Base-by-base conservation (phyloP, 2,888 invertebrate species). In the Tromatobia lineatoria region DNA sequence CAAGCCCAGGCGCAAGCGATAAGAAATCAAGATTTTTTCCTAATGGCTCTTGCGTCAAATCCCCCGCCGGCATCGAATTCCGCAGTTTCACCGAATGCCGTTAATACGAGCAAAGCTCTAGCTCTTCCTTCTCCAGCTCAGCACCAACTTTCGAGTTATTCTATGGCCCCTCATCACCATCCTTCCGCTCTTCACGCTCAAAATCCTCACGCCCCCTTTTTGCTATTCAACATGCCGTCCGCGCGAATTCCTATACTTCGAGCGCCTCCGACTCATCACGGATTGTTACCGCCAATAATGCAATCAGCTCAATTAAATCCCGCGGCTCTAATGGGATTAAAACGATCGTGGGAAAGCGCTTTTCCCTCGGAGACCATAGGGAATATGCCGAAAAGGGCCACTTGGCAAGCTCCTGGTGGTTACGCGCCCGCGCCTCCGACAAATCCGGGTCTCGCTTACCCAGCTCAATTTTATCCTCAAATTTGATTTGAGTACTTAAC, bases 301-400 rank as follows among this genome's bases (percentile, higher is more conserved):
- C 91, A 90, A 73, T 87, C 93, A 47, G 88, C 89, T 3, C 90
- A 91, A 15, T 83, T 94, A 11, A 92, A 93, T 87, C 93, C 92
- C 91, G 89, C 92, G 92, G 88, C 95, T 94, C 59, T 94, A 11
- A 91, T 94, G 85, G 93, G 94, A 2, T 95, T 96, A 84, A 97
- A 97, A 92, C 94, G 97, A 2, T 95, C 95, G 0, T 97, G 97
- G 94, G 97, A 97, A 57, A 95, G 95, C 89, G 97, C 97, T 0
- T 97, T 97, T 89, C 95, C 96, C 0, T 95, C 95, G 13, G 94
- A 94, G 66, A 79, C 88, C n/a, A 85, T 90, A 61, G 86, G 86
- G 38, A 81, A 86, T 47, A 87, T 91, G 11, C 87, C 92, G 25
- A 93, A 93, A 86, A 90, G 93, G 13, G 85, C 93, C 3, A 82